phyloP scores from a whole-genome alignment of 2,113 vertebrate genomes.

The Nesogale talazaci region DNA sequence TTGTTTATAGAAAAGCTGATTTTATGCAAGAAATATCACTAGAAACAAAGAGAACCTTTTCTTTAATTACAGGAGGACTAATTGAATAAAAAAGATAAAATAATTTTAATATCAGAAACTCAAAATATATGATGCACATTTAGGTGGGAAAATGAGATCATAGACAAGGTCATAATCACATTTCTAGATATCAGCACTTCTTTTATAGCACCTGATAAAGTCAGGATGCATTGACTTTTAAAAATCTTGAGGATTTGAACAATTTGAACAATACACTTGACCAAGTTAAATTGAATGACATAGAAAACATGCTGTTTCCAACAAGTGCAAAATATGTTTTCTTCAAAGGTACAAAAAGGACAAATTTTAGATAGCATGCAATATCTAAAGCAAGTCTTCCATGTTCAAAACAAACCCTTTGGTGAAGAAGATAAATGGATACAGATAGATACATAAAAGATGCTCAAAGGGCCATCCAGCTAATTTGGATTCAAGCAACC shows the following conservation, averaged over 20 bases:
- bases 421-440: neutral
- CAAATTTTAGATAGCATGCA: neutral
- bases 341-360: neutral
- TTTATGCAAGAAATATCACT: neutral
- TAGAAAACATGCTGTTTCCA: neutral
- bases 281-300: neutral
- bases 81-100: neutral
- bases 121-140: neutral
- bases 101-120: neutral
- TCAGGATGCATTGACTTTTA: neutral
- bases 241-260: neutral
- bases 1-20: neutral
- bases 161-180: neutral
- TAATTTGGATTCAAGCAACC: too few species aligned
- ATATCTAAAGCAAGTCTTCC: neutral
- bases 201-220: constrained; percentile 1
- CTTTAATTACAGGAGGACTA: neutral
- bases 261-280: neutral
- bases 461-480: neutral
- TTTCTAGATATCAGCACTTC: neutral
- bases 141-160: neutral
- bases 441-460: neutral
- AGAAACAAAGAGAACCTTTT: neutral
- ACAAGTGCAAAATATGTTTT: neutral
- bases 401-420: neutral